A percentile compares a stretch with the other conserved stretches of the same genome.
phyloP scores from a whole-genome alignment of 2,113 vertebrate genomes.

The Salvelinus alpinus region DNA sequence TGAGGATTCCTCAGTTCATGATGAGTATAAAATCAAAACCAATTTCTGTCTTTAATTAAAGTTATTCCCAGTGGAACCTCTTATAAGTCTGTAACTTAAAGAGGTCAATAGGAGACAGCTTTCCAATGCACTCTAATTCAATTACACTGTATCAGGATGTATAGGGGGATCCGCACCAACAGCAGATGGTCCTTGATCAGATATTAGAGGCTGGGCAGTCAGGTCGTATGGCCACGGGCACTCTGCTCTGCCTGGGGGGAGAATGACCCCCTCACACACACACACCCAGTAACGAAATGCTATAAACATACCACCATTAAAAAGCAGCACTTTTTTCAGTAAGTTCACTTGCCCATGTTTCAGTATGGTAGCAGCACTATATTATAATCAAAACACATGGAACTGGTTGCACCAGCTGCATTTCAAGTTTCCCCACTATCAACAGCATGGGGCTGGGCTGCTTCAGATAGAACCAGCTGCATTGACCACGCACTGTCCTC shows the following conservation, averaged over 20 bases:
- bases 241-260: slow-evolving; percentile 39
- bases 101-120: slow-evolving; percentile 53
- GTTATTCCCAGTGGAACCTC: slow-evolving; percentile 41
- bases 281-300: neutral
- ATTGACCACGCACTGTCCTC: neutral
- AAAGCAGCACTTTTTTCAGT: neutral
- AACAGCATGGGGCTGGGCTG: neutral
- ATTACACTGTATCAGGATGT: slow-evolving; percentile 35
- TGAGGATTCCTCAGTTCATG: slow-evolving; percentile 44
- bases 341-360: neutral
- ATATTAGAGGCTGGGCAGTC: slow-evolving; percentile 63
- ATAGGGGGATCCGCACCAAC: slow-evolving; percentile 35
- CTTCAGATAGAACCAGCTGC: neutral
- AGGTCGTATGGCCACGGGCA: slow-evolving; percentile 64
- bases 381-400: neutral
- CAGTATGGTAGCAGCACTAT: neutral
- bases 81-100: slow-evolving; percentile 54
- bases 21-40: slow-evolving; percentile 62
- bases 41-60: slow-evolving; percentile 70
- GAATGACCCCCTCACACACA: slow-evolving; percentile 17
- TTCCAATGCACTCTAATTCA: slow-evolving; percentile 57
- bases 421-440: neutral
- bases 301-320: neutral
- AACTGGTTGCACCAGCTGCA: neutral
- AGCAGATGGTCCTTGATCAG: slow-evolving; percentile 80